These are phyloP conservation scores for Caretta caretta DNA, from an alignment of 2,113 vertebrate species.

Conservation along the genomic window DNA sequence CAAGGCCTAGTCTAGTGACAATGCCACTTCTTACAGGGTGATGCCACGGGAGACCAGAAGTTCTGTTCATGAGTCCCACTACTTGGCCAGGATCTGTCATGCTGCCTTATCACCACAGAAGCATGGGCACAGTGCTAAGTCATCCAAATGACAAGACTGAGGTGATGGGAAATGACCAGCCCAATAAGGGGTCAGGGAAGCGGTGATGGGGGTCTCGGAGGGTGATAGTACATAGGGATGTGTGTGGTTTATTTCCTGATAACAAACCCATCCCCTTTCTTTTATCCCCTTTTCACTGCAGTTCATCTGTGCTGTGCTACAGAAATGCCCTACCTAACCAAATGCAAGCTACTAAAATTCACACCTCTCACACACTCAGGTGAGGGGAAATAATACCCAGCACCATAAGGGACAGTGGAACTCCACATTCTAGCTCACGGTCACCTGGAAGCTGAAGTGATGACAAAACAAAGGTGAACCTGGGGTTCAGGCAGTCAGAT, in stretches of 20 bases:
- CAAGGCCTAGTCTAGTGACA: slow-evolving; percentile 54
- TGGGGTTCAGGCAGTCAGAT: neutral
- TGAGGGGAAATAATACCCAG: neutral
- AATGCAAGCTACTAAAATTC: neutral
- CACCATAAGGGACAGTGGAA: neutral
- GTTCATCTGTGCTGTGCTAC: neutral
- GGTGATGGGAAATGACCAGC: neutral
- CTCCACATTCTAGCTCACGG: neutral
- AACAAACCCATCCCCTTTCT: neutral
- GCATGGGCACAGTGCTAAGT: neutral
- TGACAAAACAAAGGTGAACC: neutral
- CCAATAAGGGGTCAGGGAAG: neutral
- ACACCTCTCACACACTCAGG: neutral
- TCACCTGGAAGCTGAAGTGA: neutral
- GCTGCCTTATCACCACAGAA: neutral
- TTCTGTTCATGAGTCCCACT: slow-evolving; percentile 61
- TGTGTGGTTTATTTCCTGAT: neutral
- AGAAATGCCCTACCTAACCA: neutral
- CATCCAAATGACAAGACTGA: neutral
- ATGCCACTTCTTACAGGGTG: slow-evolving; percentile 55
- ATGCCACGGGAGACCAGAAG: slow-evolving; percentile 17
- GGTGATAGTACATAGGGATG: neutral
- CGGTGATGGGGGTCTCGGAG: neutral
- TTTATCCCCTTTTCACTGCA: neutral
- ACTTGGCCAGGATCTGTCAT: slow-evolving; percentile 70